Conservation (phyloP, 2,797 vertebrate genomes). For the Lateolabrax maculatus region DNA sequence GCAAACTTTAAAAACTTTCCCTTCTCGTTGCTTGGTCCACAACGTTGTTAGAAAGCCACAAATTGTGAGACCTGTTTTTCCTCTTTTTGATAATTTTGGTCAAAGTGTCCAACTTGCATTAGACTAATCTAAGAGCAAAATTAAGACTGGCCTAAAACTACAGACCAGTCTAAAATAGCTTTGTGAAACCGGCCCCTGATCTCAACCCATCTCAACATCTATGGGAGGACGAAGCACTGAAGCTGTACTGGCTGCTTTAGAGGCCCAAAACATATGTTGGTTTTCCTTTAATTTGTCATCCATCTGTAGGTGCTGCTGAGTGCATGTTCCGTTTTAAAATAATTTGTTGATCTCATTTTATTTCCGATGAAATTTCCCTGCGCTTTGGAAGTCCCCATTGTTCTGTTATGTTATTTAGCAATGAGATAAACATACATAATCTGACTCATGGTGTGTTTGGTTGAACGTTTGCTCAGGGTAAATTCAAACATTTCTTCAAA, state of each 20-base stretch:
- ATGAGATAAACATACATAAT: neutral
- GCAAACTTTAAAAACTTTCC: too few relatives aligned
- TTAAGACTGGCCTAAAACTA: neutral
- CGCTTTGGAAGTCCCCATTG: neutral
- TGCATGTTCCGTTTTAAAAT: neutral
- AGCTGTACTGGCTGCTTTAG: neutral
- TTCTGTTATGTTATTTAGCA: neutral
- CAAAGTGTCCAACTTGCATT: neutral
- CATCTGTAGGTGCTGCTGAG: neutral
- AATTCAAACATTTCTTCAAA: neutral
- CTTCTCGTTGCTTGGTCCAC: too few relatives aligned
- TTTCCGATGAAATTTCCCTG: neutral
- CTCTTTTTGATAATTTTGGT: neutral
- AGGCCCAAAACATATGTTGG: neutral
- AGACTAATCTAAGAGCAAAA: neutral
- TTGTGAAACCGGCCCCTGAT: neutral
- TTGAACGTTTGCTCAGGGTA: neutral
- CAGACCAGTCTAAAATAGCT: neutral
- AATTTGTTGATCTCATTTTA: neutral
- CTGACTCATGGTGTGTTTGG: neutral
- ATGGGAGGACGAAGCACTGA: too few relatives aligned
- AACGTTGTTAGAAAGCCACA: neutral
- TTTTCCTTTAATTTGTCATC: neutral
- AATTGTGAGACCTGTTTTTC: neutral
- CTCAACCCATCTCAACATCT: neutral